Evolutionary conservation across 2,113 vertebrate genomes (phyloP).

Genomic region (human (Homo sapiens)): DNA sequence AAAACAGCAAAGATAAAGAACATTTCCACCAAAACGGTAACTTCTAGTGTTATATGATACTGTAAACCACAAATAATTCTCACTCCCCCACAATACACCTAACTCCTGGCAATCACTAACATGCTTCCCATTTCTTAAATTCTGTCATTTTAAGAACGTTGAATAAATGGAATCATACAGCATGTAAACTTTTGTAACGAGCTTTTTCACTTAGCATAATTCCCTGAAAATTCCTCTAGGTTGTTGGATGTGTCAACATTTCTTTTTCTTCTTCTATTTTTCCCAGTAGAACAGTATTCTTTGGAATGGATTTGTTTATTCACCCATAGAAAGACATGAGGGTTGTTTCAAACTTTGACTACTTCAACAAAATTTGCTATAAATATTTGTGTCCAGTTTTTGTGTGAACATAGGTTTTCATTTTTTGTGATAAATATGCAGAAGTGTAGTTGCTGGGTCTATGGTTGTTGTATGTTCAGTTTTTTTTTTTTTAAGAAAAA

Average conservation of each 20-base stretch:
- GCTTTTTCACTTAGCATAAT: background rate
- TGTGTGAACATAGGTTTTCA: background rate
- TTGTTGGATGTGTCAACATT: background rate
- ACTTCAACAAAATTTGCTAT: background rate
- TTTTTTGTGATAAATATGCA: background rate
- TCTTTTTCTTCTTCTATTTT: background rate
- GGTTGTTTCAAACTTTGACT: background rate
- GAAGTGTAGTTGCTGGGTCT: background rate
- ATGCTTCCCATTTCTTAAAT: background rate
- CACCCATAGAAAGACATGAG: background rate
- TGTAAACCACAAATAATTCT: background rate
- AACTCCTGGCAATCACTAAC: background rate
- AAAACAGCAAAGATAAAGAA: background rate
- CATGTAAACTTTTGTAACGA: background rate
- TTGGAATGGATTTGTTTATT: background rate
- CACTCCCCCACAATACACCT: background rate
- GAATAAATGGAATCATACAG: background rate
- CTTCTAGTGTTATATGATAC: background rate
- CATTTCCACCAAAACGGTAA: background rate
- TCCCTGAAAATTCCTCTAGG: background rate
- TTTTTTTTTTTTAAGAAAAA: background rate
- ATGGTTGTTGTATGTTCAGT: background rate
- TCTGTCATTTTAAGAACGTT: background rate
- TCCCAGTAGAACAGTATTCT: background rate
- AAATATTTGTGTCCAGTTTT: background rate